Evolutionary conservation across 1,140 invertebrate species (phyloP), one percentile per base, ranked within the genome.

Genomic region (Dinothrombium tinctorium): DNA sequence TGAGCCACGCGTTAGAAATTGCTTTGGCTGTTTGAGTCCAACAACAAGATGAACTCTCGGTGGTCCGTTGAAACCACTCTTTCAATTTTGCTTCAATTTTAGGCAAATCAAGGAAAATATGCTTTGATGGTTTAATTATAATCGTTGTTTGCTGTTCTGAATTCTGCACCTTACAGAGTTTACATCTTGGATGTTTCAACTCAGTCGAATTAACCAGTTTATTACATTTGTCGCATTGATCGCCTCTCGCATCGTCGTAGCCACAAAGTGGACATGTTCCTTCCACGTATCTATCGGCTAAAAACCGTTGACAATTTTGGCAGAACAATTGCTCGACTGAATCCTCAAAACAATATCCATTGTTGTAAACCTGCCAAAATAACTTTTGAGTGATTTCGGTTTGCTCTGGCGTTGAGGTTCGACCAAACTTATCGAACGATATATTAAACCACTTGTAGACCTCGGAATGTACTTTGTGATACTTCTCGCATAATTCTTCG

Each of bases 361-460:
- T 76, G 12, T 74, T 66, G 51, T 83, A 68, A 20, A 98, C 62
- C 52, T 73, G 69, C 41, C 73, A 61, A 57, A 99, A 99, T 46
- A 95, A 72, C 33, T 74, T 69, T 60, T 73, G 70, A 17, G 62
- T 54, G 52, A 94, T 75, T 80, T 82, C 68, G 20, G 84, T 98
- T 65, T 99, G 94, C 48, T 89, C 68, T 3, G 69, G 57, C 0
- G 82, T 87, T 25, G 86, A 84, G 4, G 94, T 98, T n/a, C 94
- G 64, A 8, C 94, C 92, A 63, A 99, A 99, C 54, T 78, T 71
- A 60, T 98, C 89, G 60, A 98, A 99, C 15, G 74, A 74, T 52
- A 99, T 96, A 50, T 86, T 75, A 57, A 99, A 98, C 92, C 94
- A 98, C 38, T 86, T 64, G 57, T 99, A 99, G 47, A 95, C 76